Evolutionary conservation across 2,113 vertebrate genomes (phyloP).

Genomic region (Thamnophis sirtalis): DNA sequence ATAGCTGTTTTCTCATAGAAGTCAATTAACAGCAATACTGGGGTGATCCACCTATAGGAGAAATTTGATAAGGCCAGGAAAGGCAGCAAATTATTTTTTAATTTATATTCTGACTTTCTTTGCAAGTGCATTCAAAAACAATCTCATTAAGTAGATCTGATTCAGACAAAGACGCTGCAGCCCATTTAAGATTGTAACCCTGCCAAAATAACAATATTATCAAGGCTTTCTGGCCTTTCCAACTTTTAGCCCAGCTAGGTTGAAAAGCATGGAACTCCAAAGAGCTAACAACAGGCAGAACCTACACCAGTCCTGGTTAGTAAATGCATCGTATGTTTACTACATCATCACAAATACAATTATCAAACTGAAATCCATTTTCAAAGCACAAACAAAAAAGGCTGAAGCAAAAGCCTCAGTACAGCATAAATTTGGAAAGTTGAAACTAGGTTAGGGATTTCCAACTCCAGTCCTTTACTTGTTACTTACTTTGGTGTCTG

Average conservation of each 20-base stretch:
- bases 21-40: conserved; percentile 87
- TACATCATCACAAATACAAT: neutral
- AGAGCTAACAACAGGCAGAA: neutral
- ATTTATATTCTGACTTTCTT: neutral
- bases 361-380: neutral
- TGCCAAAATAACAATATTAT: neutral
- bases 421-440: neutral
- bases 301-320: neutral
- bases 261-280: neutral
- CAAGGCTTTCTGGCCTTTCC: neutral
- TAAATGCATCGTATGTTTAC: neutral
- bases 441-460: neutral
- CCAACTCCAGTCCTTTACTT: neutral
- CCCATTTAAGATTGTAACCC: neutral
- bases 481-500: conserved; percentile 88
- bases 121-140: neutral
- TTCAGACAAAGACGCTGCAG: neutral
- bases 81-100: neutral
- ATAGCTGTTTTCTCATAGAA: conserved; percentile 95
- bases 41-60: conserved; percentile 85
- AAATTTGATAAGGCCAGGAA: neutral
- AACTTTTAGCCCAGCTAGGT: neutral
- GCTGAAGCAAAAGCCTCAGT: neutral
- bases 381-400: neutral
- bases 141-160: neutral